Evolutionary conservation across 2,888 invertebrate species (phyloP).

Genomic region (Meandrusa payeni): DNA sequence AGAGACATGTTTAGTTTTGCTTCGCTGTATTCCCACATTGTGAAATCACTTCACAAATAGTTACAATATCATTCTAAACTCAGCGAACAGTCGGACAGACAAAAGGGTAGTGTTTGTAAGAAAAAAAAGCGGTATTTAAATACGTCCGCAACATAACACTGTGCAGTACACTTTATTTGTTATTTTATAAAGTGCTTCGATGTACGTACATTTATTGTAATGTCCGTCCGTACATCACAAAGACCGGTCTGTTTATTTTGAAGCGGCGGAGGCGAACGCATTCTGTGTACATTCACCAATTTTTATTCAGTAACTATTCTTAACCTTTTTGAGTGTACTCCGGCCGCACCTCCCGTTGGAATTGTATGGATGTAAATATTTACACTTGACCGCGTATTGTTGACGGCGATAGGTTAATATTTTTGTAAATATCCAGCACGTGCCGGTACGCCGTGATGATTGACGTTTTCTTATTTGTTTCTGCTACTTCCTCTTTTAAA

Average conservation of each 20-base stretch:
- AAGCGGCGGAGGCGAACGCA: slow-evolving; percentile 43
- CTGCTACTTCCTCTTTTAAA: too few relatives aligned
- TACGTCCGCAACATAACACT: slow-evolving; percentile 52
- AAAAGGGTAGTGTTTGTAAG: slow-evolving; percentile 65
- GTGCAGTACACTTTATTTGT: slow-evolving; percentile 64
- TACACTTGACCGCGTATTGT: slow-evolving; percentile 63
- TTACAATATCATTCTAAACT: slow-evolving; percentile 27
- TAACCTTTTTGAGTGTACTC: slow-evolving; percentile 38
- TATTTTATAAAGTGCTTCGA: slow-evolving; percentile 68
- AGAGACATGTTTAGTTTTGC: too few relatives aligned
- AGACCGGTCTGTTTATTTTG: slow-evolving; percentile 53
- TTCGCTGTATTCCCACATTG: slow-evolving; percentile 13
- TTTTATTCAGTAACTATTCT: slow-evolving; percentile 47
- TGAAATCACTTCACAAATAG: slow-evolving; percentile 16
- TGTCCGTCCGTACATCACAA: slow-evolving; percentile 58
- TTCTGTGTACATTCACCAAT: slow-evolving; percentile 36
- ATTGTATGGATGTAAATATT: slow-evolving; percentile 67
- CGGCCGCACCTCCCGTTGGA: slow-evolving; percentile 37
- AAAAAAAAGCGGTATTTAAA: slow-evolving; percentile 62
- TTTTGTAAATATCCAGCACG: slow-evolving; percentile 55
- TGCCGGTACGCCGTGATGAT: slow-evolving; percentile 40
- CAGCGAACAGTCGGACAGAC: slow-evolving; percentile 59
- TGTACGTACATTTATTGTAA: slow-evolving; percentile 68
- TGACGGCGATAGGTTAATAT: slow-evolving; percentile 67
- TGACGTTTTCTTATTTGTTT: slow-evolving; percentile 41